Base-by-base conservation (phyloP, 2,113 vertebrate genomes). In the Neoarius graeffei region DNA sequence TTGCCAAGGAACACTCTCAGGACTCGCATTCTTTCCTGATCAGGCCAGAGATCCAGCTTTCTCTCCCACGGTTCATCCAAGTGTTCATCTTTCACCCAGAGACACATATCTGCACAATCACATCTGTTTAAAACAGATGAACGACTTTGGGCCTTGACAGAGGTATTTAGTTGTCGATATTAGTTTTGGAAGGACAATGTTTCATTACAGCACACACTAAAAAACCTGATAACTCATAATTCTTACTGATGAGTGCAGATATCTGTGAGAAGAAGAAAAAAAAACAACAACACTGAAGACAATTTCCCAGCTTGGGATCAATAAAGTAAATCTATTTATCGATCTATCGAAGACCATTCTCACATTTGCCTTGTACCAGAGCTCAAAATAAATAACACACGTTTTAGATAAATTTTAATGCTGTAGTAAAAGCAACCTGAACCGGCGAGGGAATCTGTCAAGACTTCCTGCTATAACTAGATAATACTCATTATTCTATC, bases 11-110 rank as follows among this genome's bases (percentile, higher is more conserved):
- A 0, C 83, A 76, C 54, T 15, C 42, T 50, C 35, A 56, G 8
- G 25, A 56, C 11, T 20, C 50, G 11, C 87, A 91, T 93, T 93
- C 91, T 87, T 71, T 30, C 77, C 85, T 92, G 92, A 93, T 94
- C 89, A 76, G 57, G 83, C 79, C 83, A 77, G 50, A 85, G 85
- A 64, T 89, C 79, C 27, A 25, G 50, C 9, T 90, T 90, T 86
- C 67, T 89, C 62, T 88, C 74, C 83, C 64, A 35, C 23, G 48
- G 15, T 27, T 67, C 76, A 84, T 74, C 48, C 73, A 66, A 83
- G n/a, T 48, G 85, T 52, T 86, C 30, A 79, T 71, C 60, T 67
- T 48, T 64, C 71, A 11, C 7, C 35, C 50, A 23, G 48, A 66
- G 6, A 83, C 42, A 83, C 52, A 25, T 27, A 52, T 56, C 87